Percentiles rank a stretch among this genome's conserved stretches.
These are phyloP conservation scores for Mus musculus DNA, from an alignment of 2,113 vertebrate species.

Conservation along the genomic window GRCm39 chr16:12313501-12314000, in stretches of 20 bases:
- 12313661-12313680: too few relatives aligned
- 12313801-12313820: background rate
- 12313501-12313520: background rate
- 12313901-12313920: background rate
- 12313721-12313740: background rate
- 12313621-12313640: too few relatives aligned
- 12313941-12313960: background rate
- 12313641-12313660: too few relatives aligned
- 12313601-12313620: too few relatives aligned
- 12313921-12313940: background rate
- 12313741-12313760: background rate
- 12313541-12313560: background rate
- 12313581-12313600: too few relatives aligned
- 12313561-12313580: background rate
- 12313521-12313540: background rate
- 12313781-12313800: background rate
- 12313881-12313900: background rate
- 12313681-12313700: too few relatives aligned
- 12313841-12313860: background rate
- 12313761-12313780: background rate
- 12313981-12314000: background rate
- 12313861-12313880: background rate
- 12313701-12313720: background rate
- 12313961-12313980: too few relatives aligned
- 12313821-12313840: background rate